These are phyloP conservation scores for Argyresthia albistria DNA, from an alignment of 2,888 invertebrate species.

Conservation along the genomic window DNA sequence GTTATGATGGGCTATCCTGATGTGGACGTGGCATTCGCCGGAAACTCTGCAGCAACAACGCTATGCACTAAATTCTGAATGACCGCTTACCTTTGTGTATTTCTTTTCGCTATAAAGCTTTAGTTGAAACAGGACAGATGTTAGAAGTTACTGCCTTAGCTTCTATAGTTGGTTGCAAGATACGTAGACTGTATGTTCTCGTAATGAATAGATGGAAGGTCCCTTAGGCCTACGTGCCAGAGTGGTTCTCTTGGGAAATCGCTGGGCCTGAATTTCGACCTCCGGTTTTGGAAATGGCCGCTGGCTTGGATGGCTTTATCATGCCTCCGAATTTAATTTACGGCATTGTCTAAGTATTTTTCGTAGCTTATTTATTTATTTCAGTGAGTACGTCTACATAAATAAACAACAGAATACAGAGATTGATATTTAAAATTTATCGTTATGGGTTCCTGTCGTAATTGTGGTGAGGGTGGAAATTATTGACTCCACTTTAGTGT, in stretches of 20 bases:
- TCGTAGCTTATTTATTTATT: too few relatives aligned
- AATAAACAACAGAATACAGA: too few relatives aligned
- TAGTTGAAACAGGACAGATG: background rate
- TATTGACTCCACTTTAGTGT: too few relatives aligned
- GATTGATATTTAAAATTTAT: too few relatives aligned
- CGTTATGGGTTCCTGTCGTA: too few relatives aligned
- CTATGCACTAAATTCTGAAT: background rate
- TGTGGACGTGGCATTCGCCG: conserved; percentile 1
- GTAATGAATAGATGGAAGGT: conserved; percentile 38
- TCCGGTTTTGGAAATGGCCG: too few relatives aligned
- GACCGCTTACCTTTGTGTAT: background rate
- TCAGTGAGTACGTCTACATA: too few relatives aligned
- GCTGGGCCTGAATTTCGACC: conserved; percentile 13
- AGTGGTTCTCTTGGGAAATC: conserved; percentile 17
- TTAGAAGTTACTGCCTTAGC: background rate
- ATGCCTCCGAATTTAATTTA: too few relatives aligned
- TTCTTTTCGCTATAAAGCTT: background rate
- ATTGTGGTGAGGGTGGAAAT: too few relatives aligned
- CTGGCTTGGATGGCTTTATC: too few relatives aligned
- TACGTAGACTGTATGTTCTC: conserved; percentile 21
- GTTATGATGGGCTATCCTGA: conserved; percentile 39
- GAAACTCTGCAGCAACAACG: background rate
- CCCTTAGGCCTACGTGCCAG: conserved; percentile 25
- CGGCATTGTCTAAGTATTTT: too few relatives aligned
- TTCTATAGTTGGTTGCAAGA: background rate